Conservation (phyloP, 2,113 vertebrate genomes). For the Periophthalmodon schlosseri region DNA sequence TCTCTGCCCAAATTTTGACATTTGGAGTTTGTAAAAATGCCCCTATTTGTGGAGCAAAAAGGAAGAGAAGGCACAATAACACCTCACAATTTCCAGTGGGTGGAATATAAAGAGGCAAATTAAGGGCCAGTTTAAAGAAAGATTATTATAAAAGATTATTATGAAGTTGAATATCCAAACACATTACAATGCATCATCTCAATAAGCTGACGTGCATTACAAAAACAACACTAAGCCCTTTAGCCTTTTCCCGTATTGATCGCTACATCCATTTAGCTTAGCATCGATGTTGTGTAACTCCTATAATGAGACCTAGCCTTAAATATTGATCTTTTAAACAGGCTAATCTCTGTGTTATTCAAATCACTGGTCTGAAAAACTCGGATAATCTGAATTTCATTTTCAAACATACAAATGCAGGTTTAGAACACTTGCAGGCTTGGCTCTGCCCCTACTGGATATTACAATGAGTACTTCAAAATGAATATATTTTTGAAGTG, state of each 20-base stretch:
- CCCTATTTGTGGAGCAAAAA: too few relatives aligned
- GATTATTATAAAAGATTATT: too few relatives aligned
- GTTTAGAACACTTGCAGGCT: not conserved
- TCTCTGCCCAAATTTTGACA: too few relatives aligned
- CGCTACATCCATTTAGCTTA: not conserved
- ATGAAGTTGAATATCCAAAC: not conserved
- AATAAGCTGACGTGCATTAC: not conserved
- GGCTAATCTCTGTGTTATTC: conserved; percentile 16
- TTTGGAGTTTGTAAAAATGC: too few relatives aligned
- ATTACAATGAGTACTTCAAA: too few relatives aligned
- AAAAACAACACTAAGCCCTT: not conserved
- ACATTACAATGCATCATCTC: not conserved
- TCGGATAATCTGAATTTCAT: not conserved
- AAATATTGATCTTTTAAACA: conserved; percentile 20
- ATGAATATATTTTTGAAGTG: not conserved
- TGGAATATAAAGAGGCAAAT: too few relatives aligned
- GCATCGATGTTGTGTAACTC: not conserved
- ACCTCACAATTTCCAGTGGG: too few relatives aligned
- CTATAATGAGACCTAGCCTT: not conserved
- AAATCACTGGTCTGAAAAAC: not conserved
- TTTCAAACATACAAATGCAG: not conserved
- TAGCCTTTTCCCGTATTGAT: not conserved
- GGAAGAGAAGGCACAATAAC: too few relatives aligned
- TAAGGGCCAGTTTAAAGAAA: too few relatives aligned
- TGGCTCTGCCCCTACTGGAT: too few relatives aligned